A percentile compares a stretch with the other conserved stretches of the same genome.
These are phyloP conservation scores for Stomorhina lunata DNA, from an alignment of 2,888 invertebrate genomes.

Conservation along the genomic window DNA sequence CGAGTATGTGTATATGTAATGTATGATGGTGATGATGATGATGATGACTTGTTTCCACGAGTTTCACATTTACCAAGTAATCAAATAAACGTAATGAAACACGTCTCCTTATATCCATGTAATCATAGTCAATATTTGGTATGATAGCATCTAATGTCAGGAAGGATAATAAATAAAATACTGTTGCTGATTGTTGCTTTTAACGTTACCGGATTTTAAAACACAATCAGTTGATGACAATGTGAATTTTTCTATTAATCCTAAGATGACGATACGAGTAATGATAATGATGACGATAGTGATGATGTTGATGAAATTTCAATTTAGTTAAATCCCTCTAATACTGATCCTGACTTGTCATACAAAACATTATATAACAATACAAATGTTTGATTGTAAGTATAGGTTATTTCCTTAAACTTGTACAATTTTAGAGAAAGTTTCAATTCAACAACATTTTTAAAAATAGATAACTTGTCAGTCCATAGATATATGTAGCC, in stretches of 20 bases:
- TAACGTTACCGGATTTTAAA: background rate
- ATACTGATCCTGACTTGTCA: background rate
- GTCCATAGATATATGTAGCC: background rate
- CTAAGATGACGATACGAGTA: slow-evolving; percentile 4
- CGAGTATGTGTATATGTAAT: background rate
- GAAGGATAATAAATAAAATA: background rate
- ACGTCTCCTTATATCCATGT: slow-evolving; percentile 15
- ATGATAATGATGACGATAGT: background rate
- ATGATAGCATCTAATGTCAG: background rate
- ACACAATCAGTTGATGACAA: slow-evolving; percentile 42
- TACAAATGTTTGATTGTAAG: background rate
- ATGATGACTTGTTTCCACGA: background rate
- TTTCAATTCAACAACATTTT: background rate
- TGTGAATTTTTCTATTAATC: slow-evolving; percentile 54
- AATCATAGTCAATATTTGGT: slow-evolving; percentile 21
- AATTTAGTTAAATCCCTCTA: slow-evolving; percentile 54
- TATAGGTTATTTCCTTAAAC: background rate
- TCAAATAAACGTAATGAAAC: slow-evolving; percentile 46
- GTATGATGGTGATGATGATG: slow-evolving; percentile 19
- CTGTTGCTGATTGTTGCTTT: slow-evolving; percentile 25
- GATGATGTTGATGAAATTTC: slow-evolving; percentile 54
- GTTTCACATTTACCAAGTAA: slow-evolving; percentile 13
- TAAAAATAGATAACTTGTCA: slow-evolving; percentile 16
- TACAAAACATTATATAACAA: too few relatives aligned
- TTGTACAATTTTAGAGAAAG: background rate